Percentiles rank a stretch among this genome's conserved stretches.
Evolutionary conservation across 1,140 invertebrate species (phyloP).

Genomic region (Pachypeltis micranthus): DNA sequence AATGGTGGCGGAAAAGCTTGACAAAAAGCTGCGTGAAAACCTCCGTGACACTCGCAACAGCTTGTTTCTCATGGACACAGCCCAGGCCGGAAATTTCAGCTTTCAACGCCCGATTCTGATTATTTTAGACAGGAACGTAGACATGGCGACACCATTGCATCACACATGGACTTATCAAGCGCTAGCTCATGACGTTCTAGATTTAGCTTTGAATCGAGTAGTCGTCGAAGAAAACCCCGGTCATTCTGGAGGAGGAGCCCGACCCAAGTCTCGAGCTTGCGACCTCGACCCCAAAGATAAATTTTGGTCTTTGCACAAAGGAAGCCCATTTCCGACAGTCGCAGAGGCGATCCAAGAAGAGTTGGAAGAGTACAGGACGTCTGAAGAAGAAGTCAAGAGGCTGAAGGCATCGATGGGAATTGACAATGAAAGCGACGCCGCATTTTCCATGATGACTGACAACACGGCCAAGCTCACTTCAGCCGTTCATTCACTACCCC

Average conservation of each 20-base stretch:
- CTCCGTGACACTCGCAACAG: constrained; percentile 92
- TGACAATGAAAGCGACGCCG: constrained; percentile 61
- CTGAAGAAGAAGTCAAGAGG: constrained; percentile 93
- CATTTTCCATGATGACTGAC: constrained; percentile 74
- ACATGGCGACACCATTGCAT: constrained; percentile 94
- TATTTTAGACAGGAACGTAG: constrained; percentile 86
- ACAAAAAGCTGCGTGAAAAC: constrained; percentile 95
- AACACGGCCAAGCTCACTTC: constrained; percentile 88
- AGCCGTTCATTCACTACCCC: constrained; percentile 89
- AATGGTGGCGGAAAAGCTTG: constrained; percentile 92
- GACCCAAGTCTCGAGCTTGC: constrained; percentile 72
- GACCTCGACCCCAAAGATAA: constrained; percentile 80
- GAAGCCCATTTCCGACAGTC: constrained; percentile 92
- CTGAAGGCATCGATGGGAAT: constrained; percentile 85
- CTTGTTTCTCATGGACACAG: constrained; percentile 77
- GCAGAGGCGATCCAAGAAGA: constrained; percentile 98
- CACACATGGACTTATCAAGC: constrained; percentile 99
- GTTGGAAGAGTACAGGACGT: constrained; percentile 82
- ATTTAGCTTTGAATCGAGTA: constrained; percentile 79
- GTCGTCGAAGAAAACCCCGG: constrained; percentile 62
- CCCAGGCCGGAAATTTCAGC: constrained; percentile 63
- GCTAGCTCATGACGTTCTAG: constrained; percentile 85
- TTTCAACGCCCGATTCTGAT: constrained; percentile 89
- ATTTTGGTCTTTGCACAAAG: constrained; percentile 88
- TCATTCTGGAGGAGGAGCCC: constrained; percentile 40